These are phyloP conservation scores for Meloe dianella DNA, from an alignment of 2,888 invertebrate species.

Conservation along the genomic window DNA sequence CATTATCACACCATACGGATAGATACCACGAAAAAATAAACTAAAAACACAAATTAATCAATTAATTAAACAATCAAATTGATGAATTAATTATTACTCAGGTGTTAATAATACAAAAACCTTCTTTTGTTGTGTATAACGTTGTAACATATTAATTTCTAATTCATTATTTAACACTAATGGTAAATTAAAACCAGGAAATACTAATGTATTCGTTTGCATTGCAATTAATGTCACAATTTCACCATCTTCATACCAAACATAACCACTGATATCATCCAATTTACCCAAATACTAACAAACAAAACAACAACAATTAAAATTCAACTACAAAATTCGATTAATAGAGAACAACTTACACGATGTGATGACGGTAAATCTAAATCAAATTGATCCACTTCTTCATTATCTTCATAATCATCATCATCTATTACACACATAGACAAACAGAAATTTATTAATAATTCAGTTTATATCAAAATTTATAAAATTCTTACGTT, in stretches of 20 bases:
- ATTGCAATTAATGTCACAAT: constrained; percentile 50
- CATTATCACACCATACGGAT: constrained; percentile 67
- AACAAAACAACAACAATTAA: constrained; percentile 58
- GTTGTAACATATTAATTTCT: constrained; percentile 65
- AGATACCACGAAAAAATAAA: constrained; percentile 37
- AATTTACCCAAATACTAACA: constrained; percentile 65
- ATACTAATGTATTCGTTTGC: constrained; percentile 61
- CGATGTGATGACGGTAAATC: constrained; percentile 56
- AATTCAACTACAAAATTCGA: constrained; percentile 19
- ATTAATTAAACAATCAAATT: constrained; percentile 11
- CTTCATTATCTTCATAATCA: constrained; percentile 36
- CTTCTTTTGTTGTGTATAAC: constrained; percentile 65
- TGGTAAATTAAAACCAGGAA: constrained; percentile 83
- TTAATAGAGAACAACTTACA: constrained; percentile 40
- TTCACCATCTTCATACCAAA: constrained; percentile 46
- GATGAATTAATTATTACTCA: constrained; percentile 48
- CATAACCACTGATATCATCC: constrained; percentile 64
- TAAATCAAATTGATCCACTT: constrained; percentile 51
- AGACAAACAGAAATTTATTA: constrained; percentile 22
- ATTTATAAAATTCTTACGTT: neutral
- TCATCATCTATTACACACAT: constrained; percentile 23
- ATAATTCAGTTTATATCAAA: too few species aligned
- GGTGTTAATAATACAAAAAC: constrained; percentile 70
- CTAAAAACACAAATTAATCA: constrained; percentile 10
- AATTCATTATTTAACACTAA: constrained; percentile 65